Percentiles rank a stretch among this genome's conserved stretches.
Evolutionary conservation across 2,113 vertebrate genomes (phyloP).

Genomic region (Halcyon malimbica): DNA sequence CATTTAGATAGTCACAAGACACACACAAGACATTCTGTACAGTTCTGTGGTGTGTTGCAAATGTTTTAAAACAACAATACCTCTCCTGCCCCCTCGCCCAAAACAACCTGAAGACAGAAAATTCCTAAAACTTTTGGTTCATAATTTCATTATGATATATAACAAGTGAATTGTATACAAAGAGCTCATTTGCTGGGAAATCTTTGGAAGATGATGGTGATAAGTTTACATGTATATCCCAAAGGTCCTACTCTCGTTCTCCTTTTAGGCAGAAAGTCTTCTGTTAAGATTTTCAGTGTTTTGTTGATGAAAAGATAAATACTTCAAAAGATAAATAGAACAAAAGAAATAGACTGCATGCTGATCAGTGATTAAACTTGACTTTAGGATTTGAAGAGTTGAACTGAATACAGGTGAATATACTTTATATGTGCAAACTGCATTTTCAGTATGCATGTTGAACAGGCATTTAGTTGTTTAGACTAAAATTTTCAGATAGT

Average conservation of each 20-base stretch:
- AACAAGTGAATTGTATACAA: neutral
- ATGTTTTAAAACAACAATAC: neutral
- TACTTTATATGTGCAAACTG: neutral
- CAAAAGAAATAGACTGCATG: neutral
- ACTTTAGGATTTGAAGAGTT: neutral
- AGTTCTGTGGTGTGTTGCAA: neutral
- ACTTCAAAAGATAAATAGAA: neutral
- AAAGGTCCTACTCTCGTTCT: neutral
- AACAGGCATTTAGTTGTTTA: neutral
- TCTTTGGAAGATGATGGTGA: neutral
- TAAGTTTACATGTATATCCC: neutral
- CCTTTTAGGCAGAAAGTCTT: neutral
- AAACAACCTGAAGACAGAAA: neutral
- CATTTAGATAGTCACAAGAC: neutral
- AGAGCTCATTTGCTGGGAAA: neutral
- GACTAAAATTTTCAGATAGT: neutral
- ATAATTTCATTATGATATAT: neutral
- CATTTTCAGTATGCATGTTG: neutral
- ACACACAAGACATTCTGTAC: neutral
- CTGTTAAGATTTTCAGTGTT: neutral
- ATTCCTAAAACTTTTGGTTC: neutral
- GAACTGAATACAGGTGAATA: neutral
- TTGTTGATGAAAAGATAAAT: neutral
- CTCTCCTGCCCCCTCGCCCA: no score
- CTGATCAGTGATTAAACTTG: neutral